These are phyloP conservation scores for Microdon myrmicae DNA, from an alignment of 2,888 invertebrate species.

Conservation along the genomic window DNA sequence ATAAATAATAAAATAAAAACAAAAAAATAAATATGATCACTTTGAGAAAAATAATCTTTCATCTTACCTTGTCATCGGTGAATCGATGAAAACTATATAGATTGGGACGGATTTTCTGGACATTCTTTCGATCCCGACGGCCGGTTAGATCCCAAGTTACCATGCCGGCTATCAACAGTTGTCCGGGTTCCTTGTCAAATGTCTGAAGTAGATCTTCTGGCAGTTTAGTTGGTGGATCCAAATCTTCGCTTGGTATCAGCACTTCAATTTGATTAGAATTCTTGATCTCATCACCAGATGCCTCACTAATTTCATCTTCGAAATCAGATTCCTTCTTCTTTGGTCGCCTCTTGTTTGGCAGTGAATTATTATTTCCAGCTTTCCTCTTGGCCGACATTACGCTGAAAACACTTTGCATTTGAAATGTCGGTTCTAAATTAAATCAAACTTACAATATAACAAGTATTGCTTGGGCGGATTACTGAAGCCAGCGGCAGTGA, in stretches of 20 bases:
- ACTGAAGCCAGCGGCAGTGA: not conserved
- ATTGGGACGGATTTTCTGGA: conserved; percentile 73
- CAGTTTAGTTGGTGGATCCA: conserved; percentile 72
- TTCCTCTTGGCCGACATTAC: conserved; percentile 66
- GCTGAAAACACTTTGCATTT: conserved; percentile 2
- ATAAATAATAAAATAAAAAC: not conserved
- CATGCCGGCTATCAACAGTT: conserved; percentile 83
- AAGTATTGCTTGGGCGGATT: conserved; percentile 2
- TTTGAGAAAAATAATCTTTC: not conserved
- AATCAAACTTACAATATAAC: not conserved
- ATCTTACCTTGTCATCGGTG: conserved; percentile 71
- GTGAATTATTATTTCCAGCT: conserved; percentile 62
- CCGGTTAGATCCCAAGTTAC: conserved; percentile 92
- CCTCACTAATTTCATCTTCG: conserved; percentile 66
- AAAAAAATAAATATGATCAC: not conserved
- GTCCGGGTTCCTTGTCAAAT: conserved; percentile 77
- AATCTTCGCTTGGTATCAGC: conserved; percentile 67
- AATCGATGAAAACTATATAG: conserved; percentile 86
- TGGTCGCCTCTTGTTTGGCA: conserved; percentile 64
- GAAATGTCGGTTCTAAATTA: not conserved
- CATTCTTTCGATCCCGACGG: conserved; percentile 80
- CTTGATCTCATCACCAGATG: conserved; percentile 58
- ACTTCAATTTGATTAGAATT: conserved; percentile 62
- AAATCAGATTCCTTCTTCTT: conserved; percentile 66
- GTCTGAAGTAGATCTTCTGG: conserved; percentile 75